Evolutionary conservation across 1,140 invertebrate species (phyloP).

Genomic region (Drosophila nigromelanica): DNA sequence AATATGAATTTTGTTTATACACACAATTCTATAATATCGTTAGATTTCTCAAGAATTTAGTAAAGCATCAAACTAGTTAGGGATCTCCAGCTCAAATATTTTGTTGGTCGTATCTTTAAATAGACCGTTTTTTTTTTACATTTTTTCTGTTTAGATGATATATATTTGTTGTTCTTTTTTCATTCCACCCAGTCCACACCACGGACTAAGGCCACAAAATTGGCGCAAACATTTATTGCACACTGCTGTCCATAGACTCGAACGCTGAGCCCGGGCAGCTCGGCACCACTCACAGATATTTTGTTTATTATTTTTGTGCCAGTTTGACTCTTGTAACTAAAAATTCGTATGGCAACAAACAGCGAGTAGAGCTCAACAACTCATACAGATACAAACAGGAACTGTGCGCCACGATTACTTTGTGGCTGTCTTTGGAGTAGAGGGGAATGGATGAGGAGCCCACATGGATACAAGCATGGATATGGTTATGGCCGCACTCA

Average conservation of each 20-base stretch:
- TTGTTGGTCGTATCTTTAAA: too few relatives aligned
- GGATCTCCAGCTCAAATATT: too few relatives aligned
- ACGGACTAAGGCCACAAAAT: conserved; percentile 55
- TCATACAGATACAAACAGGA: conserved; percentile 51
- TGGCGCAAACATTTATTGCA: conserved; percentile 30
- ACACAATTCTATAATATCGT: too few relatives aligned
- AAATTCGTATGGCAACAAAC: conserved; percentile 51
- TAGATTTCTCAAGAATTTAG: too few relatives aligned
- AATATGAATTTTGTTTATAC: too few relatives aligned
- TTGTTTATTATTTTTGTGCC: conserved; percentile 45
- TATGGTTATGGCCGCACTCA: conserved; percentile 35
- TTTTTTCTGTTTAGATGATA: background rate
- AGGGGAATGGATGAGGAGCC: background rate
- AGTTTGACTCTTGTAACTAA: conserved; percentile 56
- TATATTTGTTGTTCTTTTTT: conserved; percentile 1
- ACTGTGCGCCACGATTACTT: conserved; percentile 12
- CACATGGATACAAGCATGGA: conserved; percentile 14
- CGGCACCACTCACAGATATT: conserved; percentile 27
- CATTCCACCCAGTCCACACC: conserved; percentile 11
- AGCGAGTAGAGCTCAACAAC: conserved; percentile 22
- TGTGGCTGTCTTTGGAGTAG: background rate
- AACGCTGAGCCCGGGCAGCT: conserved; percentile 4
- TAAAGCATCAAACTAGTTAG: too few relatives aligned
- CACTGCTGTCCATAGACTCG: conserved; percentile 21
- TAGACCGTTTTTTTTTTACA: too few relatives aligned